Base-by-base conservation (phyloP, 2,797 vertebrate genomes). In the Lagodon rhomboides region DNA sequence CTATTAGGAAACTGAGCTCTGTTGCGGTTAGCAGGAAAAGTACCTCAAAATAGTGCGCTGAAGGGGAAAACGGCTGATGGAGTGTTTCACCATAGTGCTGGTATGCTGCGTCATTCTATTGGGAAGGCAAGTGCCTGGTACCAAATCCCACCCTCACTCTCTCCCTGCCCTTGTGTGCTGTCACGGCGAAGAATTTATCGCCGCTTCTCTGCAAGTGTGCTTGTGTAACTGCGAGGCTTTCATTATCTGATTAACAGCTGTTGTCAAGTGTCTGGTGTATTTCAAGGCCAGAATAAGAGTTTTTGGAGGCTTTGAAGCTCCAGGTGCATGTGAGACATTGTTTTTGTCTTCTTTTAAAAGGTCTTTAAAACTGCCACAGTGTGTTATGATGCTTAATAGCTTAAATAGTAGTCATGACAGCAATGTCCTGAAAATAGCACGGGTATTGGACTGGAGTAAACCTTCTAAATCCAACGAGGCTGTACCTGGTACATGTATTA, bases 181-280 rank as follows among this genome's bases (percentile, higher is more conserved):
- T 94, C 94, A 93, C 68, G 61, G 79, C 80, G 77, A 84, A 82
- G 54, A 93, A 95, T 95, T 93, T 95, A 94, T 92, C 50, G 83
- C 80, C 16, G 68, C 84, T 90, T 93, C 91, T 90, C 69, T 74
- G 83, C 83, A 88, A 89, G 83, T 88, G 88, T 80, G 88, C 92
- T 93, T 92, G 92, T 93, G 88, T 89, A 92, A 92, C 90, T 79
- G 68, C 38, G 72, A 83, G 87, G 82, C 82, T 93, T 93, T 92
- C 85, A 91, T 94, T 91, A 94, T 93, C 88, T 94, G 93, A 95
- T 93, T 93, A 95, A 94, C 90, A 93, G 83, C 92, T 91, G 91
- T 89, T 94, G 91, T 94, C 91, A 94, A 91, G 86, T 81, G 79
- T 82, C 92, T 93, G 91, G 86, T 92, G 86, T 92, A 90, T 94